Percentiles rank a stretch among this genome's conserved stretches.
Conservation (phyloP, 2,888 invertebrate species). For the Laothoe populi region DNA sequence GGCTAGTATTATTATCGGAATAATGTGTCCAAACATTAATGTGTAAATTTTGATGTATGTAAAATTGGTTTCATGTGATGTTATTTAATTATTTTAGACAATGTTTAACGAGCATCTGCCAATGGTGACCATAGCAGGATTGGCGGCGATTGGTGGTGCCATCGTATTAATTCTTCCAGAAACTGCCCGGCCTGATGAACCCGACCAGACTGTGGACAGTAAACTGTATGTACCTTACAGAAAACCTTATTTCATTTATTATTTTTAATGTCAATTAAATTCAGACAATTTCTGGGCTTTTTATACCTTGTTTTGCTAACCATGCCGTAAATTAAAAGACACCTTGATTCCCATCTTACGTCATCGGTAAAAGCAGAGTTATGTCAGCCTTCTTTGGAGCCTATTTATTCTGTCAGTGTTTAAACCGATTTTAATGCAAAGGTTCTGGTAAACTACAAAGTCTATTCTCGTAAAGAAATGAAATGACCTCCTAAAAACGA, state of each 20-base stretch:
- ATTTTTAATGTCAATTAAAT: neutral
- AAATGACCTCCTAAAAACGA: too few species aligned
- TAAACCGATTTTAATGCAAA: too few species aligned
- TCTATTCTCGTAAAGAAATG: too few species aligned
- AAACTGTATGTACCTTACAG: constrained; percentile 57
- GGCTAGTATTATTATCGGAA: too few species aligned
- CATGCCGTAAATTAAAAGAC: neutral
- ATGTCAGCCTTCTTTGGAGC: too few species aligned
- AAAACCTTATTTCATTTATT: neutral
- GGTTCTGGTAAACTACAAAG: too few species aligned
- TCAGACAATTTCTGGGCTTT: neutral
- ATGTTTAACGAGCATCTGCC: constrained; percentile 87
- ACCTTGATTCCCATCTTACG: too few species aligned
- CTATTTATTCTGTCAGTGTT: too few species aligned
- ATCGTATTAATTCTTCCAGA: constrained; percentile 91
- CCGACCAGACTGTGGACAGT: constrained; percentile 41
- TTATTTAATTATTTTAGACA: constrained; percentile 76
- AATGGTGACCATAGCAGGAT: constrained; percentile 88
- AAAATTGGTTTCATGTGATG: neutral
- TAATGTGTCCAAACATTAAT: too few species aligned
- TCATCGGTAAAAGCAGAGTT: neutral
- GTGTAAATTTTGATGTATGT: neutral
- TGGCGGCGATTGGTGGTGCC: constrained; percentile 89
- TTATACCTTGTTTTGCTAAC: neutral
- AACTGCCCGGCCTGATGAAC: constrained; percentile 75